phyloP scores from a whole-genome alignment of 1,140 invertebrate species.

The Hestina assimilis region DNA sequence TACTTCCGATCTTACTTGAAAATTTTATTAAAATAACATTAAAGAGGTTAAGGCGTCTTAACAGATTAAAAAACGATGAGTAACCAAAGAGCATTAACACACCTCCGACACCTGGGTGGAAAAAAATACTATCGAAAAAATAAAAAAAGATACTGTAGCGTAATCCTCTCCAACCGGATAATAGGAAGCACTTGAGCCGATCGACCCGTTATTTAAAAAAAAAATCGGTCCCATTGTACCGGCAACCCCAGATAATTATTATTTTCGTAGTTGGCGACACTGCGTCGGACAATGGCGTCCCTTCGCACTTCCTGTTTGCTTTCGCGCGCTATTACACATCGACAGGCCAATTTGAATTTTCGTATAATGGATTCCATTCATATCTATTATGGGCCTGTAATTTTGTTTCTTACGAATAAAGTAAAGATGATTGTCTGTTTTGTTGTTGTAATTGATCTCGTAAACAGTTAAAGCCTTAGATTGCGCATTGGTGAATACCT shows the following conservation, averaged over 20 bases:
- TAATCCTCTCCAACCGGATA: slow-evolving; percentile 62
- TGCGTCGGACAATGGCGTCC: slow-evolving; percentile 64
- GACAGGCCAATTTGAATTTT: slow-evolving; percentile 75
- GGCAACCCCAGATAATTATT: slow-evolving; percentile 74
- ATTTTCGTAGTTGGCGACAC: slow-evolving; percentile 76
- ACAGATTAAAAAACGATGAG: slow-evolving; percentile 50
- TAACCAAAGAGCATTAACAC: slow-evolving; percentile 64
- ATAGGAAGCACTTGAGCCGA: slow-evolving; percentile 73
- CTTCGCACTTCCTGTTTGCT: slow-evolving; percentile 72
- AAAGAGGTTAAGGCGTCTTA: slow-evolving; percentile 41
- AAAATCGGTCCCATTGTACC: slow-evolving; percentile 48
- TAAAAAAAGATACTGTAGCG: slow-evolving; percentile 60
- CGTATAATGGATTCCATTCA: slow-evolving; percentile 61
- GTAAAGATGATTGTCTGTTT: slow-evolving; percentile 28
- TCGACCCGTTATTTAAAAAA: slow-evolving; percentile 72
- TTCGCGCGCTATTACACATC: slow-evolving; percentile 75
- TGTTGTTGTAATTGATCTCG: slow-evolving; percentile 32
- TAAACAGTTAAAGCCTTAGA: slow-evolving; percentile 14
- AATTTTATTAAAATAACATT: slow-evolving; percentile 23
- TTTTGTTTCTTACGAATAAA: slow-evolving; percentile 47
- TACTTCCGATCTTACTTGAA: slow-evolving; percentile 4
- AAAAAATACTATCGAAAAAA: slow-evolving; percentile 43
- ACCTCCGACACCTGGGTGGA: slow-evolving; percentile 58
- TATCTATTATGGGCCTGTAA: slow-evolving; percentile 43
- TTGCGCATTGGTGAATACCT: slow-evolving; percentile 9